phyloP scores from a whole-genome alignment of 2,888 invertebrate genomes.

The Agriopis leucophaearia region DNA sequence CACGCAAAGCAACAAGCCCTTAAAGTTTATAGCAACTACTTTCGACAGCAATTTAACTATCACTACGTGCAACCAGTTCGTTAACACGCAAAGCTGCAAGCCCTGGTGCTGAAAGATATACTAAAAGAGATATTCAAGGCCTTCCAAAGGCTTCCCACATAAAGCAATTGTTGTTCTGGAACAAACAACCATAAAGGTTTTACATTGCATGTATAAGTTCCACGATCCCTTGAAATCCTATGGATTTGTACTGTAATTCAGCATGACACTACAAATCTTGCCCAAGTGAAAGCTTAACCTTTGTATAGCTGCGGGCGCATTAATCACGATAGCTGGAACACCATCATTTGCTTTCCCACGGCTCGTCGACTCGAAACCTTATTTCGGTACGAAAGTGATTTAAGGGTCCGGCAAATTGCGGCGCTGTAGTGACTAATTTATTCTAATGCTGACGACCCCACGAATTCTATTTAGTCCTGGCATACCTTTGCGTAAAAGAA shows the following conservation, averaged over 20 bases:
- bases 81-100: too few species aligned
- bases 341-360: conserved; percentile 26
- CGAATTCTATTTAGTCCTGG: conserved; percentile 5
- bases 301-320: conserved; percentile 16
- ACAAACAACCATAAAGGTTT: neutral
- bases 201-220: conserved; percentile 1
- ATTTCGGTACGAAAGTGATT: conserved; percentile 30
- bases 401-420: conserved; percentile 29
- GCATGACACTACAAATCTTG: conserved; percentile 18
- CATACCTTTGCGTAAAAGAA: conserved; percentile 9
- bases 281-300: conserved; percentile 17
- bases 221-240: conserved; percentile 7
- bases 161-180: neutral
- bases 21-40: too few species aligned
- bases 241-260: conserved; percentile 14
- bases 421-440: conserved; percentile 32
- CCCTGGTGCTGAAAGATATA: too few species aligned
- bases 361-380: conserved; percentile 23
- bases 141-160: too few species aligned
- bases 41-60: too few species aligned
- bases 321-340: conserved; percentile 31
- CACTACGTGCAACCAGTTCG: too few species aligned
- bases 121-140: too few species aligned
- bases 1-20: too few species aligned
- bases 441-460: conserved; percentile 21